Evolutionary conservation across 1,140 invertebrate species (phyloP), one percentile per base, ranked within the genome.

Genomic region (Telenomus remus): DNA sequence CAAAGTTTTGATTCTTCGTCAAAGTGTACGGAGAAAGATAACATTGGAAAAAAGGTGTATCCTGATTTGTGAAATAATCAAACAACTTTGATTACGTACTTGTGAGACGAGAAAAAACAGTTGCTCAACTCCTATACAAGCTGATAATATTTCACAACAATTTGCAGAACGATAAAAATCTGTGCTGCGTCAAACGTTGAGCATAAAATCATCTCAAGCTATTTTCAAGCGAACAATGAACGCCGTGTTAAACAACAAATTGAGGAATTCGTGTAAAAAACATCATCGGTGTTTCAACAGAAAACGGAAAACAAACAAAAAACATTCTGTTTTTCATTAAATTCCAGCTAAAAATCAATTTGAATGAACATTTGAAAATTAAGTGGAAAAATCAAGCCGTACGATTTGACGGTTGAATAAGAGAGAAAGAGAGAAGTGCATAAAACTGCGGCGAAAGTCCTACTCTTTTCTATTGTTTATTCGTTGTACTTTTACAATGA

Each of bases 1-100:
- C 37, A 44, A 44, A n/a, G 3, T 44, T 12, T 44, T 14, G 13
- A 13, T 7, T 44, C n/a, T 44, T 12, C 13, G 4, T 44, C 12
- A 12, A 44, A 44, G 6, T 44, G 7, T 44, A 44, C 3, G 9
- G n/a, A 39, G 9, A 44, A 44, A 44, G 13, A 44, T 12, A 8
- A 44, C 8, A 13, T 13, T 13, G 15, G 48, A 27, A n/a, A n/a
- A n/a, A n/a, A 51, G 19, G 53, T 69, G 6, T 60, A 5, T 11
- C 7, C 14, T 34, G 54, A 55, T 33, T 70, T 60, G n/a, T n/a
- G n/a, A 55, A 35, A 13, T 55, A 71, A 71, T 71, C 59, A 71
- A 56, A 49, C 37, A 63, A 71, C 50, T 71, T 63, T 71, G 51
- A 63, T 63, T 71, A 63, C 51, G 15, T 71, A 63, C 57, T 71